phyloP scores from a whole-genome alignment of 2,113 vertebrate species.

The sheep (Ovis aries) region ARS-UI_Ramb_v3.0 NC_056059.1:5460001-5460500 shows the following conservation, averaged over 20 bases:
- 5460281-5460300: background rate
- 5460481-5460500: background rate
- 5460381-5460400: background rate
- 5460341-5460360: background rate
- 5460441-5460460: background rate
- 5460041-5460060: background rate
- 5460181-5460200: background rate
- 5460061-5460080: background rate
- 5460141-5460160: background rate
- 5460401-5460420: background rate
- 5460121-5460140: rapidly evolving
- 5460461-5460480: background rate
- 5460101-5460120: background rate
- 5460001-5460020: background rate
- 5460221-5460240: background rate
- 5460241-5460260: background rate
- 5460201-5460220: background rate
- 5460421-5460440: background rate
- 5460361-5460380: background rate
- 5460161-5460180: background rate
- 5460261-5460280: background rate
- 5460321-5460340: background rate
- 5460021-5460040: too few species aligned
- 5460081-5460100: background rate
- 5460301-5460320: background rate